These are phyloP conservation scores for Patella pellucida DNA, from an alignment of 2,888 invertebrate genomes.

Conservation along the genomic window DNA sequence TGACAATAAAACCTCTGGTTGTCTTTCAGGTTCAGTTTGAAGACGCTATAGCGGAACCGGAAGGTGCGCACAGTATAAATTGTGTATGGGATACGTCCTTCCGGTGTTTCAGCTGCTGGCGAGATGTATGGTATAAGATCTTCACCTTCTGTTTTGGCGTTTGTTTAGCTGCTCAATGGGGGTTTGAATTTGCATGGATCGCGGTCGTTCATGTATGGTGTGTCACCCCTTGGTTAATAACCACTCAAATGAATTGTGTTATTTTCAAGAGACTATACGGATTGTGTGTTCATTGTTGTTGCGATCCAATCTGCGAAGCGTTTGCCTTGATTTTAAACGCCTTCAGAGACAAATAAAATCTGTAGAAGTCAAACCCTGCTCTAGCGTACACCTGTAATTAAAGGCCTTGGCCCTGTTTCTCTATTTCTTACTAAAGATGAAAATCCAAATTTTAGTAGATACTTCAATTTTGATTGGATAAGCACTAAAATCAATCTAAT, in stretches of 20 bases:
- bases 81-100: conserved; percentile 80
- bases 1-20: too few species aligned
- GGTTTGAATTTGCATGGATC: conserved; percentile 70
- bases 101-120: conserved; percentile 76
- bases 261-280: conserved; percentile 66
- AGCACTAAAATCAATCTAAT: too few species aligned
- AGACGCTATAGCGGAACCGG: conserved; percentile 29
- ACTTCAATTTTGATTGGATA: too few species aligned
- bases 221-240: conserved; percentile 78
- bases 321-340: conserved; percentile 36
- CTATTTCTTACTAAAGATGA: too few species aligned
- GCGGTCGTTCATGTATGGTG: conserved; percentile 80
- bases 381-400: too few species aligned
- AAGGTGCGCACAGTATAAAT: conserved; percentile 71
- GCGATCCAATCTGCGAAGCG: conserved; percentile 79
- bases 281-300: conserved; percentile 71
- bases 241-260: conserved; percentile 75
- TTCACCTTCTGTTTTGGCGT: conserved; percentile 79
- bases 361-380: too few species aligned
- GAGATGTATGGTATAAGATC: conserved; percentile 79
- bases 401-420: too few species aligned
- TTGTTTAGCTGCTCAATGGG: conserved; percentile 76
- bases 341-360: conserved; percentile 22
- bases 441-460: too few species aligned
- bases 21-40: conserved; percentile 72